These are phyloP conservation scores for Coremacera marginata DNA, from an alignment of 2,888 invertebrate genomes.

Conservation along the genomic window DNA sequence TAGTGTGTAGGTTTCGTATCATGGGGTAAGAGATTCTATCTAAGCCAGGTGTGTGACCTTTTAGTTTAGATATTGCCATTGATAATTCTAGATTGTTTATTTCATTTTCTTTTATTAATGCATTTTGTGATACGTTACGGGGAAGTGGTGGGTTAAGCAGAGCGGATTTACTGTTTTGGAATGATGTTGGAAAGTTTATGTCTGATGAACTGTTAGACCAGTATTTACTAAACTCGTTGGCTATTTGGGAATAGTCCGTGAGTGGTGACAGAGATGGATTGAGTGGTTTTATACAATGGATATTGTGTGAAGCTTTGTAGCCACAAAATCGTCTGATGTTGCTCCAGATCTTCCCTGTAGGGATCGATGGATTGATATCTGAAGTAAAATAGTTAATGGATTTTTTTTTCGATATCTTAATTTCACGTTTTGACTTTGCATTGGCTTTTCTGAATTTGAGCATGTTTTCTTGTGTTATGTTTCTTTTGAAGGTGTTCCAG, in stretches of 20 bases:
- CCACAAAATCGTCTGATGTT: too few relatives aligned
- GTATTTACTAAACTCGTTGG: slow-evolving; percentile 7
- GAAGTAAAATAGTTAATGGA: slow-evolving; percentile 19
- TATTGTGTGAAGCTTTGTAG: too few relatives aligned
- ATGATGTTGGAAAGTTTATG: not conserved
- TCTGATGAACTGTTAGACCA: slow-evolving; percentile 23
- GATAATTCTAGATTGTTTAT: slow-evolving; percentile 3
- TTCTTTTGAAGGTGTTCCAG: too few relatives aligned
- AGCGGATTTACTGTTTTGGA: not conserved
- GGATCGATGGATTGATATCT: not conserved
- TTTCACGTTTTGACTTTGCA: not conserved
- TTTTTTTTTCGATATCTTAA: not conserved
- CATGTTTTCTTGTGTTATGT: not conserved
- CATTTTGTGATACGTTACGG: not conserved
- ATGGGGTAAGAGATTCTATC: too few relatives aligned
- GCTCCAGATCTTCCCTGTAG: not conserved
- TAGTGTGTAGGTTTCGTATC: slow-evolving; percentile 1
- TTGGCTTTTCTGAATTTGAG: not conserved
- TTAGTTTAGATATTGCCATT: not conserved
- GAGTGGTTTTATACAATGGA: too few relatives aligned
- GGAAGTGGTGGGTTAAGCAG: not conserved
- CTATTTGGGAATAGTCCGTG: not conserved
- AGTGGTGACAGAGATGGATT: too few relatives aligned
- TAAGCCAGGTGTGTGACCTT: slow-evolving; percentile 22
- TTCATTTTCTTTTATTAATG: not conserved